These are phyloP conservation scores for Euura saliciscinereae DNA, from an alignment of 1,140 invertebrate genomes.

Conservation along the genomic window DNA sequence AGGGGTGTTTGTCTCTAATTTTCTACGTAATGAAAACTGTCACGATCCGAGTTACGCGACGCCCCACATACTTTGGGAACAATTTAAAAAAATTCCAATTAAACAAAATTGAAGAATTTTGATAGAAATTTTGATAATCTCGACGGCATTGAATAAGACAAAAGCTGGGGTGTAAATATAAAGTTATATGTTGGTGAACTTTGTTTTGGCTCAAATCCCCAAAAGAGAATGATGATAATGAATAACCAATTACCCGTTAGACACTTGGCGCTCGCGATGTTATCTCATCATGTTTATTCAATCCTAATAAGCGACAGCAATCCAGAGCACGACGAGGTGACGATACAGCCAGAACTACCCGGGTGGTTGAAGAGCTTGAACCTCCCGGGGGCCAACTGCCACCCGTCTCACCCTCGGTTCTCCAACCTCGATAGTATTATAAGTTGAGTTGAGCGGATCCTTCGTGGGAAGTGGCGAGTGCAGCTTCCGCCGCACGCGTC, in stretches of 20 bases:
- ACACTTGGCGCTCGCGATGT: neutral
- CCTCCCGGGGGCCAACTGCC: constrained; percentile 27
- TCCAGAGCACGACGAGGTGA: constrained; percentile 6
- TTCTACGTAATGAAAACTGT: constrained; percentile 1
- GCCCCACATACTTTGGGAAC: neutral
- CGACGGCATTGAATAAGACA: neutral
- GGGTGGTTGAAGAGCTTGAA: constrained; percentile 28
- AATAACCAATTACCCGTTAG: neutral
- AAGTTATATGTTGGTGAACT: neutral
- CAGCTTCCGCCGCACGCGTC: constrained; percentile 43
- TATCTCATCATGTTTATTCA: constrained; percentile 15
- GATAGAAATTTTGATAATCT: too few relatives aligned
- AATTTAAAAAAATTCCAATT: neutral
- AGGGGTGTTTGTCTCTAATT: constrained; percentile 38
- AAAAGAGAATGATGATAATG: neutral
- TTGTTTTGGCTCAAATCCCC: neutral
- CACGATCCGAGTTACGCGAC: too few relatives aligned
- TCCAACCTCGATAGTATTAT: constrained; percentile 40
- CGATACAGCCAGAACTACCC: constrained; percentile 30
- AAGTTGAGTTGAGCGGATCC: constrained; percentile 51
- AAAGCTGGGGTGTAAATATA: neutral
- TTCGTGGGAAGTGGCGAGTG: constrained; percentile 50
- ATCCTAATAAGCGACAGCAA: constrained; percentile 14
- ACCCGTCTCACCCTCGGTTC: neutral
- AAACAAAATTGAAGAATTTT: neutral